Conservation (phyloP, 2,797 vertebrate genomes). For the Aulostomus chinensis region DNA sequence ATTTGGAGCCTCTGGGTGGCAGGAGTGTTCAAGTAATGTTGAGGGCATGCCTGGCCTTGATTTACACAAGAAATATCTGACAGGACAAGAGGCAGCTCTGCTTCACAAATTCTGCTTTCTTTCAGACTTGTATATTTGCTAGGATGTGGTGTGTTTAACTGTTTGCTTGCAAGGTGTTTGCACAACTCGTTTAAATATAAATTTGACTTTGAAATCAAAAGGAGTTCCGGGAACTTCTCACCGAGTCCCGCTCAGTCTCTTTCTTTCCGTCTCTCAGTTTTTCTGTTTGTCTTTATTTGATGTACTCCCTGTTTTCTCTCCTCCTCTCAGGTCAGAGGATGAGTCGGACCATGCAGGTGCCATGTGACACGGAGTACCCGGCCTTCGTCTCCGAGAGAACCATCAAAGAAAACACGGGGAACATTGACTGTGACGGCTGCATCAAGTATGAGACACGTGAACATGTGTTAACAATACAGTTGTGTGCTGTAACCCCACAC, state of each 20-base stretch:
- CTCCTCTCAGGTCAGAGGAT: conserved; percentile 85
- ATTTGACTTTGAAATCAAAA: conserved; percentile 36
- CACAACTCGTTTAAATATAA: conserved; percentile 38
- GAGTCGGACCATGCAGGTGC: conserved; percentile 89
- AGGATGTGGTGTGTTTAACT: conserved; percentile 44
- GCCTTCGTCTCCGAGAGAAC: conserved; percentile 97
- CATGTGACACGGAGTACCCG: conserved; percentile 97
- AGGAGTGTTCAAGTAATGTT: conserved; percentile 68
- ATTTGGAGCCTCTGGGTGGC: conserved; percentile 66
- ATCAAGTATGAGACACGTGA: conserved; percentile 86
- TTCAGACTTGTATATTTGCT: conserved; percentile 50
- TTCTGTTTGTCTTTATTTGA: neutral
- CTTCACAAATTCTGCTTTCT: conserved; percentile 45
- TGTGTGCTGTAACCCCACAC: neutral
- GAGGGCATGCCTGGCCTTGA: conserved; percentile 12
- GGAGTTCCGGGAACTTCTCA: conserved; percentile 24
- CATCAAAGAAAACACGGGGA: conserved; percentile 97
- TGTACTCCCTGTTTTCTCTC: neutral
- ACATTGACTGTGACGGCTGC: conserved; percentile 94
- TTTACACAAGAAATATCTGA: conserved; percentile 27
- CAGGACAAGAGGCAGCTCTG: conserved; percentile 28
- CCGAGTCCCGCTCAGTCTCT: conserved; percentile 6
- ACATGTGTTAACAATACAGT: conserved; percentile 6
- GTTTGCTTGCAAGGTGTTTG: conserved; percentile 46
- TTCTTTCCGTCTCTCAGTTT: neutral